phyloP scores from a whole-genome alignment of 2,113 vertebrate species.

The Crypturellus undulatus region DNA sequence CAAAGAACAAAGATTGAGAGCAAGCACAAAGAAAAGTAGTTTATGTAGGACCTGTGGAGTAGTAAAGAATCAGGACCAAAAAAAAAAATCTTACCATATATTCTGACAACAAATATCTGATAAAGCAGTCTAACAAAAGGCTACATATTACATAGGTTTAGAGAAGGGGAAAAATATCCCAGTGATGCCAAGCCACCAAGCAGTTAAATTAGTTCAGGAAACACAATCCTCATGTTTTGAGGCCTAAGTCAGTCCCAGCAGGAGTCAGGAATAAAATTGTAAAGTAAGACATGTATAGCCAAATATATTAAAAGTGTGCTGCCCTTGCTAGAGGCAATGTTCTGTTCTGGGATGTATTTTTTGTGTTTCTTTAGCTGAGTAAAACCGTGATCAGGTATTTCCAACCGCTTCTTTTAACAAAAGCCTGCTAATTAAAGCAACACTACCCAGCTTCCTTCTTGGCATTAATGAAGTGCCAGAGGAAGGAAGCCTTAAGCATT shows the following conservation, averaged over 20 bases:
- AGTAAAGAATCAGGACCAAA: not conserved
- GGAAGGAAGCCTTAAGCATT: conserved; percentile 45
- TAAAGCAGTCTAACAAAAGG: not conserved
- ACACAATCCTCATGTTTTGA: not conserved
- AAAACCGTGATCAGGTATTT: conserved; percentile 29
- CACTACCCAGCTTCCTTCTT: not conserved
- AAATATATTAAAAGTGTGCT: not conserved
- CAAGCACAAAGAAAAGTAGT: not conserved
- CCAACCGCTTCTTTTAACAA: not conserved
- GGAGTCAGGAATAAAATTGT: conserved; percentile 27
- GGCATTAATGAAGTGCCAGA: conserved; percentile 47
- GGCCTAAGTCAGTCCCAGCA: not conserved
- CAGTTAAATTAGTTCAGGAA: not conserved
- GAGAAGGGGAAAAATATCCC: not conserved
- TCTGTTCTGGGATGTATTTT: conserved; percentile 33
- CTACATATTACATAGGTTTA: not conserved
- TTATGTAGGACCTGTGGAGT: not conserved
- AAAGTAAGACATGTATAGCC: not conserved
- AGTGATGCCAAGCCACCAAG: not conserved
- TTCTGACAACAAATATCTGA: not conserved
- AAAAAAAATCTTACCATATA: not conserved
- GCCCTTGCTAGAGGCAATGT: not conserved
- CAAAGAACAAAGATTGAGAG: not conserved
- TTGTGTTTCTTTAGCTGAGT: conserved; percentile 1
- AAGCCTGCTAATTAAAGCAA: conserved; percentile 41